Conservation (phyloP, 2,888 invertebrate genomes). For the Drosophila koepferae region DNA sequence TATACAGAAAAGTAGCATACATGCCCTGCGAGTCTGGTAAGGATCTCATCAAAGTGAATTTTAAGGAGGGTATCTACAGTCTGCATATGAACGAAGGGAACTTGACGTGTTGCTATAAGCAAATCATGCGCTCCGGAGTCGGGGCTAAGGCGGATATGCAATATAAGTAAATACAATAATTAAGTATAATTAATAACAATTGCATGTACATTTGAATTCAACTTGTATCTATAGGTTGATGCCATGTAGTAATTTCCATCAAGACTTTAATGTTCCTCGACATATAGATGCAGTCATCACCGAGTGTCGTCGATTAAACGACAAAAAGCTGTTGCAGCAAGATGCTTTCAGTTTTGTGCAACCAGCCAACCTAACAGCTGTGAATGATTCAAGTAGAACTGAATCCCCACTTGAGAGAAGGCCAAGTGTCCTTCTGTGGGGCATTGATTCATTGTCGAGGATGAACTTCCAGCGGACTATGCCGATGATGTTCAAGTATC, state of each 20-base stretch:
- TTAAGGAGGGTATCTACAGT: constrained; percentile 57
- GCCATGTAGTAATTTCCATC: constrained; percentile 70
- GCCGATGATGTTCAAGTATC: constrained; percentile 88
- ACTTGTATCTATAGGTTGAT: constrained; percentile 57
- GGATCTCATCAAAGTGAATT: constrained; percentile 69
- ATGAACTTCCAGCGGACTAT: constrained; percentile 91
- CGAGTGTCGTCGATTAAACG: constrained; percentile 82
- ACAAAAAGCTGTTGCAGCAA: constrained; percentile 70
- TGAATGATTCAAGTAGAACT: neutral
- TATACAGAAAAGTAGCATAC: constrained; percentile 86
- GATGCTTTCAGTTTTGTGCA: constrained; percentile 87
- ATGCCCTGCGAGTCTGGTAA: constrained; percentile 85
- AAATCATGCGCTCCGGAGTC: constrained; percentile 72
- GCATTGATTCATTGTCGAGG: constrained; percentile 93
- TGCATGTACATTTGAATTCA: neutral
- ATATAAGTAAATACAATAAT: constrained; percentile 58
- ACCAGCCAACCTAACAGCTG: constrained; percentile 12
- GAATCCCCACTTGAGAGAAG: neutral
- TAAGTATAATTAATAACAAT: no score
- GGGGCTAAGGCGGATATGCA: constrained; percentile 65
- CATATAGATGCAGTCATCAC: constrained; percentile 72
- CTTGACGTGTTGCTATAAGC: constrained; percentile 79
- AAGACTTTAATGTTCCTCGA: constrained; percentile 67
- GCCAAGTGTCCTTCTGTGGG: constrained; percentile 90
- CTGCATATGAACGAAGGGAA: constrained; percentile 63